Percentiles rank a stretch among this genome's conserved stretches.
phyloP scores from a whole-genome alignment of 2,888 invertebrate genomes.

The Oligia latruncula region DNA sequence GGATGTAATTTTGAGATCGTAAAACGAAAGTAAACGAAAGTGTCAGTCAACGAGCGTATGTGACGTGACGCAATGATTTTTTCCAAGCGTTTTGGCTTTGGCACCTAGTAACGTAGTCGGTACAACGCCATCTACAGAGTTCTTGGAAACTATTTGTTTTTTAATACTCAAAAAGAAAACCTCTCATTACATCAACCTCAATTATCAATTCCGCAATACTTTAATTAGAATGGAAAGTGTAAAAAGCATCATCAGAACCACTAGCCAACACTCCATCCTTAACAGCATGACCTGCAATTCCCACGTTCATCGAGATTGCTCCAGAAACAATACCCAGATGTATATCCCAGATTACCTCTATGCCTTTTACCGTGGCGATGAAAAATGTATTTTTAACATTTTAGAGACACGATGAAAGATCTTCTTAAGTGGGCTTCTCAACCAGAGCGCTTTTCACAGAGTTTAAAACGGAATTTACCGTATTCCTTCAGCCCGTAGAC shows the following conservation, averaged over 20 bases:
- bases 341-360: constrained; percentile 42
- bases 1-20: no score
- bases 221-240: not conserved
- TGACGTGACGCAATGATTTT: no score
- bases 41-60: no score
- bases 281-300: constrained; percentile 21
- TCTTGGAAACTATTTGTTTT: no score
- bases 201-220: not conserved
- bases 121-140: no score
- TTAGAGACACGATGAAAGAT: constrained; percentile 64
- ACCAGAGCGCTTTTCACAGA: constrained; percentile 49
- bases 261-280: constrained; percentile 1
- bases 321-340: constrained; percentile 52
- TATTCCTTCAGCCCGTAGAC: constrained; percentile 47
- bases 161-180: no score
- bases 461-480: constrained; percentile 58
- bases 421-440: constrained; percentile 57
- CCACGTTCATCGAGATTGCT: constrained; percentile 14
- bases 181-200: not conserved
- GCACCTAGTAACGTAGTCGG: no score
- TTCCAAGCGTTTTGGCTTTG: no score
- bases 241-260: not conserved
- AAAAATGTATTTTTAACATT: constrained; percentile 63
- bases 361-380: constrained; percentile 55
- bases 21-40: no score